A percentile compares a stretch with the other conserved stretches of the same genome.
Evolutionary conservation across 2,888 invertebrate genomes (phyloP).

Genomic region (Philopedon plagiatum): DNA sequence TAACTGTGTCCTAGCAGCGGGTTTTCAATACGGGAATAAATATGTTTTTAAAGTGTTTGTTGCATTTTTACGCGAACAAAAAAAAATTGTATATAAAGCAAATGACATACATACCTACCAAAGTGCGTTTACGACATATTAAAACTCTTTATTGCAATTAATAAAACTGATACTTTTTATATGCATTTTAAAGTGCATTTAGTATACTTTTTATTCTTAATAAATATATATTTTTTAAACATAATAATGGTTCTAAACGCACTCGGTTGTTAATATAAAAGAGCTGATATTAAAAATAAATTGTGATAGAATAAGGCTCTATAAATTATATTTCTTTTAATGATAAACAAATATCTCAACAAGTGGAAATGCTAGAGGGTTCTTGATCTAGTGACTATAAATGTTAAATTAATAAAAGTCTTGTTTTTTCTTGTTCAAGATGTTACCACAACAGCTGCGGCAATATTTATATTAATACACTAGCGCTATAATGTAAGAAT

Average conservation of each 20-base stretch:
- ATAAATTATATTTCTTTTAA: slow-evolving; percentile 22
- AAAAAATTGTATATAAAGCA: background rate
- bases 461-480: too few relatives aligned
- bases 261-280: background rate
- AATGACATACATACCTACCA: background rate
- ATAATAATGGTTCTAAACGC: background rate
- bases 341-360: background rate
- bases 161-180: too few relatives aligned
- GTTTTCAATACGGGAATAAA: background rate
- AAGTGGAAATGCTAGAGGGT: background rate
- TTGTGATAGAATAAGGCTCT: slow-evolving; percentile 16
- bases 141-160: background rate
- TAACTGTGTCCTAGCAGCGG: background rate
- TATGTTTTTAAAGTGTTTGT: background rate
- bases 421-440: too few relatives aligned
- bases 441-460: too few relatives aligned
- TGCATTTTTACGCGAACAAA: background rate
- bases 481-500: too few relatives aligned
- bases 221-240: too few relatives aligned
- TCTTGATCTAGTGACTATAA: background rate
- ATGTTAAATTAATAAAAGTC: too few relatives aligned
- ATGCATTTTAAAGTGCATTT: too few relatives aligned
- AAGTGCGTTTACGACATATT: background rate
- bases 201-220: too few relatives aligned
- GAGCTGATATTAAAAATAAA: slow-evolving; percentile 23